Evolutionary conservation across 2,888 invertebrate genomes (phyloP), one percentile per base, ranked within the genome.

Genomic region (Sylvicola cinctus): DNA sequence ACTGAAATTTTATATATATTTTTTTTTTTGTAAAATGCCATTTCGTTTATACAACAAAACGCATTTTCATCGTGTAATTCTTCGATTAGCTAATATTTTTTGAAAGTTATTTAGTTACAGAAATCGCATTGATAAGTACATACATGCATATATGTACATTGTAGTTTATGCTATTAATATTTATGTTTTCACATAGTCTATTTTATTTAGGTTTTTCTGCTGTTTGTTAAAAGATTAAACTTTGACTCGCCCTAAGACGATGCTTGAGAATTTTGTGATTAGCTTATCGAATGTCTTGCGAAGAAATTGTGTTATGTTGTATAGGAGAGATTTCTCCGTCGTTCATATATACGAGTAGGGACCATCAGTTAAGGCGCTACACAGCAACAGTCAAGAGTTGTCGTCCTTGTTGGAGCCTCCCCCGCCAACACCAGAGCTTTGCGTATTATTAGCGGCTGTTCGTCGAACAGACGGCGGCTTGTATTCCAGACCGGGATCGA

Each of bases 301-400:
- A 20, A 20, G 20, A 20, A 20, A 56, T 49, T 57, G 55, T 51
- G 48, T 45, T 49, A 53, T 50, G 51, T 54, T 57, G 50, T 49
- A 47, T 51, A 49, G 45, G 47, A 54, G 45, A 44, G 50, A 49
- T 45, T 50, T 54, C 50, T 56, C 53, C 52, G 57, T 51, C 52
- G 58, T 58, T 58, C 58, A 58, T 56, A 58, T 58, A 55, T 58
- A 58, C 51, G 58, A 58, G 72, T 90, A 90, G 66, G 88, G 88
- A 68, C 90, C 90, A 68, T 90, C 90, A 55, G 88, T 90, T 70
- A 90, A 85, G 77, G 88, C 88, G 83, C 90, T 90, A 85, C 90
- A 90, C 71, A 88, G 79, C 77, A 90, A 76, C 74, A 90, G 87
- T 88, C 88, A 90, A 78, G 88, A 88, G 65, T 85, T 85, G 66